Conservation (phyloP, 1,140 invertebrate species). For the Harpegnathos saltator region DNA sequence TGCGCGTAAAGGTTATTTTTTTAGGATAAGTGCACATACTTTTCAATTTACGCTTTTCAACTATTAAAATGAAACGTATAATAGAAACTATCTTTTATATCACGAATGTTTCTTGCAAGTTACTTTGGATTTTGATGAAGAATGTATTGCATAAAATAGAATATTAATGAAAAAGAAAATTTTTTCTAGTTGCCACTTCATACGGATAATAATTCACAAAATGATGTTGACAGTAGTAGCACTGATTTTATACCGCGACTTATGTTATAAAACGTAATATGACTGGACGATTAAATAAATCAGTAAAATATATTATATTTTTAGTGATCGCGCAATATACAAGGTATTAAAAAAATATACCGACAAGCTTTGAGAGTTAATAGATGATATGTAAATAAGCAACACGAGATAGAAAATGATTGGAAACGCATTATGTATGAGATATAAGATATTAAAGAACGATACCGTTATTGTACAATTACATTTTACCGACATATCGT, state of each 20-base stretch:
- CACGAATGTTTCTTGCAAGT: conserved; percentile 35
- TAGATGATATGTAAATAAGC: no score
- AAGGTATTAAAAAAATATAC: no score
- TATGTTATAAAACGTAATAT: conserved; percentile 27
- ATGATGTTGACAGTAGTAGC: conserved; percentile 9
- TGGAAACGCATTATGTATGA: no score
- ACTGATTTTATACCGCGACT: conserved; percentile 28
- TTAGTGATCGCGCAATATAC: background rate
- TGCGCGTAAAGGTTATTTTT: background rate
- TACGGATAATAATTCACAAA: conserved; percentile 15
- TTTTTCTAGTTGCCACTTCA: background rate
- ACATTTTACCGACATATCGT: no score
- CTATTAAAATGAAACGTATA: background rate
- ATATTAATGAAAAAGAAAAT: conserved; percentile 18
- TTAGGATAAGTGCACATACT: background rate
- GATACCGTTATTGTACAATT: no score
- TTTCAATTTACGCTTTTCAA: background rate
- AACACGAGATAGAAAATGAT: no score
- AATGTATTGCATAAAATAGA: background rate
- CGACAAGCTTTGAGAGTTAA: no score
- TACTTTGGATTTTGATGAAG: conserved; percentile 16
- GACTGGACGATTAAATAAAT: conserved; percentile 41
- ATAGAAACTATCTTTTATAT: background rate
- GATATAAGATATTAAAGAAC: no score
- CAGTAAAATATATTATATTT: conserved; percentile 28